Evolutionary conservation across 2,888 invertebrate genomes (phyloP).

Genomic region (Heliconius ethilla): DNA sequence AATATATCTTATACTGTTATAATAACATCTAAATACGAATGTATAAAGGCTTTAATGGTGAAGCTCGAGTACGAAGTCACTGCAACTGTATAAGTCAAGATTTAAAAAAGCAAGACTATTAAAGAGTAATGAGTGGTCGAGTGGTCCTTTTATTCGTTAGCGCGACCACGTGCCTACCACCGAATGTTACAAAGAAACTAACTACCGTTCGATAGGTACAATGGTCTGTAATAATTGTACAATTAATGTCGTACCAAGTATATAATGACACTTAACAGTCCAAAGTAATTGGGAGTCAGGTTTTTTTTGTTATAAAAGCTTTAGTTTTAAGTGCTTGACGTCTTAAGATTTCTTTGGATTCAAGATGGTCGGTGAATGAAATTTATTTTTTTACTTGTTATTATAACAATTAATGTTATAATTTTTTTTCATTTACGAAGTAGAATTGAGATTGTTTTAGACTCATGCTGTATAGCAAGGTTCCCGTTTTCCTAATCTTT

Average conservation of each 20-base stretch:
- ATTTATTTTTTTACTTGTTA: slow-evolving; percentile 23
- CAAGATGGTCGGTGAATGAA: slow-evolving; percentile 39
- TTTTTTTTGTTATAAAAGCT: slow-evolving; percentile 52
- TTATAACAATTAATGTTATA: neutral
- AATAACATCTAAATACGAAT: slow-evolving; percentile 39
- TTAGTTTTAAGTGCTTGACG: slow-evolving; percentile 44
- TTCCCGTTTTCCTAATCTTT: too few relatives aligned
- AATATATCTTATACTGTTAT: slow-evolving; percentile 43
- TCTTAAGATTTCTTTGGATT: slow-evolving; percentile 45
- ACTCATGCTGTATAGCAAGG: too few relatives aligned
- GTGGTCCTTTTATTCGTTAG: slow-evolving; percentile 65
- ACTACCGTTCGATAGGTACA: slow-evolving; percentile 77
- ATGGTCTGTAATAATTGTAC: slow-evolving; percentile 78
- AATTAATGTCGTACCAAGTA: slow-evolving; percentile 71
- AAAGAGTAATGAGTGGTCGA: slow-evolving; percentile 80
- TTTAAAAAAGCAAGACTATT: slow-evolving; percentile 75
- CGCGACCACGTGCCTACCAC: slow-evolving; percentile 76
- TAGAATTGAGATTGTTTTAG: too few relatives aligned
- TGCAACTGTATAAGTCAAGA: slow-evolving; percentile 67
- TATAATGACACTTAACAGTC: slow-evolving; percentile 70
- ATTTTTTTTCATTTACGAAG: too few relatives aligned
- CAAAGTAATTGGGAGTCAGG: slow-evolving; percentile 70
- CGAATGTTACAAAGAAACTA: slow-evolving; percentile 67
- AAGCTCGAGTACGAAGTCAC: slow-evolving; percentile 43
- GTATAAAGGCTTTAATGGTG: slow-evolving; percentile 47